Evolutionary conservation across 2,113 vertebrate species (phyloP), one percentile per base, ranked within the genome.

Genomic region (Orientallactaga bullata): DNA sequence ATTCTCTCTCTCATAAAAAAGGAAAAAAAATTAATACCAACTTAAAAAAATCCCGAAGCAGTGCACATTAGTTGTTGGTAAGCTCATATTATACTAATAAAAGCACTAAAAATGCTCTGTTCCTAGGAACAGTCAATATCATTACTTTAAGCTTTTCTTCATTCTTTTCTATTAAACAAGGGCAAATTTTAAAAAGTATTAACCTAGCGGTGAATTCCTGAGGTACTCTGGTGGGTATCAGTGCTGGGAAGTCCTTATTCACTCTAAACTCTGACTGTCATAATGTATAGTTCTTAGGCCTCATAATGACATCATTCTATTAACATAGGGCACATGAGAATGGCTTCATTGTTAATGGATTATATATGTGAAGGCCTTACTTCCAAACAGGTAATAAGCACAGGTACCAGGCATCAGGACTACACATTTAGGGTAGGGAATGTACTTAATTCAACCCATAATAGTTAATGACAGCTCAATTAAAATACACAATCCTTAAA

Each of bases 21-120:
- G 5, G 42, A 47, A 47, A 47, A 47, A 47, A 47, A 47, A 47
- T 6, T 13, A 55, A 55, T 55, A 55, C 7, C 55, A 55, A 55
- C 55, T 55, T 55, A 15, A 15, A 15, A 51, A 55, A 85, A 63
- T 42, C 23, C 20, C 12, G 89, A 80, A 88, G 35, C 58, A 81
- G 24, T 66, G 28, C 7, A 23, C n/a, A 32, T 71, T 76, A 16
- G 47, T 30, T 90, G 6, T 61, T 72, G 66, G 30, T 51, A 85
- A 80, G 28, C 20, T 82, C 28, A 77, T 74, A 72, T 92, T 91
- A 81, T 28, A 80, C 73, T 71, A 78, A 73, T 13, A 90, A 82
- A 69, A 74, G 6, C 15, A 24, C 28, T 61, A 32, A n/a, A 81
- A 90, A 79, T 86, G 77, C 8, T 20, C 6, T 85, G 77, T 80